phyloP scores from a whole-genome alignment of 2,113 vertebrate species.

The Leuciscus idus region DNA sequence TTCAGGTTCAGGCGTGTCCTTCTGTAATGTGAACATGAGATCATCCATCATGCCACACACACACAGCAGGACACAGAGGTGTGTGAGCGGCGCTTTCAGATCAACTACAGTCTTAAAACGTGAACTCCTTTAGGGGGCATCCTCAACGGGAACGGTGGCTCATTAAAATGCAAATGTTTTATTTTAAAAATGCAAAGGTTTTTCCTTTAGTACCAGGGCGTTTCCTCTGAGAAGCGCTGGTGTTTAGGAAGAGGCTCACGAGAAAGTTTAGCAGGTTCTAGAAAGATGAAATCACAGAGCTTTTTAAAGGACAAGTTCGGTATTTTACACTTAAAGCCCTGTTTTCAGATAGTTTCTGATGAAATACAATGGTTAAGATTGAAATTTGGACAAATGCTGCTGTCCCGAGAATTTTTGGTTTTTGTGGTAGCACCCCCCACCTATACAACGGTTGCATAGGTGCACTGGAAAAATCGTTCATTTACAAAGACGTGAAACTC shows the following conservation, averaged over 20 bases:
- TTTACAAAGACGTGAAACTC: no score
- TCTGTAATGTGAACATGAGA: constrained; percentile 27
- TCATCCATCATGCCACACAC: constrained; percentile 6
- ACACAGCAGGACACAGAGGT: not conserved
- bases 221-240: not conserved
- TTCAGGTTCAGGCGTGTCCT: constrained; percentile 23
- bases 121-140: not conserved
- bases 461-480: no score
- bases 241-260: not conserved
- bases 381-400: no score
- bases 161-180: not conserved
- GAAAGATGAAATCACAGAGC: not conserved
- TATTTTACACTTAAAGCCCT: no score
- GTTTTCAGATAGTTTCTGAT: no score
- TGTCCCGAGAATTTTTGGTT: no score
- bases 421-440: no score
- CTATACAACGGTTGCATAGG: no score
- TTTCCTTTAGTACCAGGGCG: not conserved
- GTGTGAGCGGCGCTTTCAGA: not conserved
- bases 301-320: no score
- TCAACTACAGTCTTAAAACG: not conserved
- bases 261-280: not conserved
- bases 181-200: not conserved
- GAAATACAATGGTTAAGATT: no score
- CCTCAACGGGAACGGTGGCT: not conserved